Base-by-base conservation (phyloP, 1,140 invertebrate genomes). In the Cydia amplana region DNA sequence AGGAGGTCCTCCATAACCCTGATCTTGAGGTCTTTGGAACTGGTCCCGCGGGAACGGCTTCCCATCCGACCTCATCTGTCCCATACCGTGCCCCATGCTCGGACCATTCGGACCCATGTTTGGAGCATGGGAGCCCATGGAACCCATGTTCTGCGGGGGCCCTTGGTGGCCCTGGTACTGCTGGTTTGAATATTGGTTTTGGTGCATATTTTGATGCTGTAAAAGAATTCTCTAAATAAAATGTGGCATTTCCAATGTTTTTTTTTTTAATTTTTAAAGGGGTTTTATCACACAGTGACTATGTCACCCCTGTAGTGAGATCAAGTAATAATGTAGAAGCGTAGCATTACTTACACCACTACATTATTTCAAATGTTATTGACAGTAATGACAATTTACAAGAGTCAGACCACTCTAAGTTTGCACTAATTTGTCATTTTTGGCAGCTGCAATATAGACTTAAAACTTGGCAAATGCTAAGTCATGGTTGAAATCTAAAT, bases 1-100 rank as follows among this genome's bases (percentile, higher is more conserved):
- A 40, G 70, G 43, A n/a, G 28, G 72, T n/a, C 51, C 79, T 20
- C 60, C 65, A 16, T 67, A 60, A 43, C 63, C 70, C 16, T 77
- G 51, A 10, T 81, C 65, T 10, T 70, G 65, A 18, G 65, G 32
- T 9, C 65, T 36, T 23, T 70, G 65, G 16, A 70, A 70, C 65
- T 70, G 65, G 32, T 70, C 65, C 36, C 65, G 16, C 3, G 32
- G 65, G 6, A 70, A 70, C 4, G 64, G 64, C 32, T 70, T 70
- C n/a, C 36, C 9, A 5, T 70, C 65, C 0, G 64, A n/a, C 16
- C 65, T 32, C 64, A 67, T 67, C 65, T 70, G 65, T 10, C n/a
- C 28, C 12, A 18, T 32, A 10, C 36, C 65, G 1, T 32, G 28
- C 6, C 28, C 25, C 64, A 36, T 65, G 60, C 25, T 64, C 16